Base-by-base conservation (phyloP, 2,888 invertebrate species). In the Heliconius charithonia region DNA sequence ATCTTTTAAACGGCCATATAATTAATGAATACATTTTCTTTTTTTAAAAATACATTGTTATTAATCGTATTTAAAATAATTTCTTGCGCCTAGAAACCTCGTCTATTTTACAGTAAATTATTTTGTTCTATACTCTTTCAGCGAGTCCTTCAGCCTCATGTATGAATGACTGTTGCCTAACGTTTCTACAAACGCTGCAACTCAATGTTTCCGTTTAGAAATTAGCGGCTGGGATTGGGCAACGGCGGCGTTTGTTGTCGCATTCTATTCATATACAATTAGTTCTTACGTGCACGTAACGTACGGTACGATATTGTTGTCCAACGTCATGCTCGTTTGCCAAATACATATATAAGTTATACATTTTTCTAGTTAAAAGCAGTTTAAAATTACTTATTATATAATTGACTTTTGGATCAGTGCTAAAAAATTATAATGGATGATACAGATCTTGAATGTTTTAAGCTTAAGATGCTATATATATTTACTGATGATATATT, bases 171-270 rank as follows among this genome's bases (percentile, higher is more conserved):
- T 86, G 86, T 93, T 92, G 89, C 89, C 84, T 86, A 91, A 92
- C 87, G 85, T 83, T 83, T 86, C 85, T 88, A 89, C 85, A 88
- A 87, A 89, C 88, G 86, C 84, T 84, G 85, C 87, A 88, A 87
- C 85, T 84, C 85, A 83, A 85, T 85, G 89, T 91, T 92, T 92
- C 92, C 92, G 90, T 92, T 92, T 91, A 89, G 90, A 92, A 92
- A 92, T 89, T 88, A 88, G 85, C 87, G 85, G 86, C 88, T 89
- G 87, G 80, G 88, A 59, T 92, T 91, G 83, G 82, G 88, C 89
- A 92, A 92, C 83, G 86, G 80, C 85, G 86, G 86, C 83, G 85
- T 84, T 84, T 86, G 82, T 85, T 85, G 85, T 84, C 86, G 84
- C 84, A 84, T 85, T 83, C 83, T 85, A 82, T 84, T 80, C 83